phyloP scores from a whole-genome alignment of 2,797 vertebrate genomes.

The Ctenosaura bakeri region DNA sequence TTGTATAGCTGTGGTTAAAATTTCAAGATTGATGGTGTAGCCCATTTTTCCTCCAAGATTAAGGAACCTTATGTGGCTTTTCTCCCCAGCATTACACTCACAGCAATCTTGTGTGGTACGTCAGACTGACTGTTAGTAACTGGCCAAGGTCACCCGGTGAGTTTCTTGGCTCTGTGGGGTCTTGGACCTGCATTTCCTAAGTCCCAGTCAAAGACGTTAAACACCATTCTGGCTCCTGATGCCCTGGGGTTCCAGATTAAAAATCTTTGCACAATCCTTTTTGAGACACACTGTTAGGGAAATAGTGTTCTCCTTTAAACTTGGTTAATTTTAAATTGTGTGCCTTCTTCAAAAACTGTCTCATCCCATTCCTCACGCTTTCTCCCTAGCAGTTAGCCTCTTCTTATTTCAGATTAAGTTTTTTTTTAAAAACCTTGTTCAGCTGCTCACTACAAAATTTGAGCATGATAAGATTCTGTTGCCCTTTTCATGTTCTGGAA shows the following conservation, averaged over 20 bases:
- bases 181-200: too few relatives aligned
- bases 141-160: too few relatives aligned
- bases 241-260: slow-evolving; percentile 1
- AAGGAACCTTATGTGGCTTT: too few relatives aligned
- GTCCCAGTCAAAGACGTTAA: too few relatives aligned
- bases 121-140: too few relatives aligned
- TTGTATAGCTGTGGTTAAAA: not conserved
- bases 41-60: too few relatives aligned
- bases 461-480: not conserved
- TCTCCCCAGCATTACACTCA: too few relatives aligned
- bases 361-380: slow-evolving; percentile 45
- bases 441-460: not conserved
- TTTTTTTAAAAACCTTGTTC: not conserved
- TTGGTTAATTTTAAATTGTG: not conserved
- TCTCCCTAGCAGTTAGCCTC: slow-evolving; percentile 11
- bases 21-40: not conserved
- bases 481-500: not conserved
- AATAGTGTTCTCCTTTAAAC: not conserved
- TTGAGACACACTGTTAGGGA: slow-evolving; percentile 31
- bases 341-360: not conserved
- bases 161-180: too few relatives aligned
- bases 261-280: slow-evolving; percentile 29
- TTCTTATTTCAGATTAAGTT: not conserved
- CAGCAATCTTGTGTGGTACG: too few relatives aligned
- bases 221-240: not conserved